Conservation (phyloP, 2,113 vertebrate species). For the Pseudopodoces humilis region DNA sequence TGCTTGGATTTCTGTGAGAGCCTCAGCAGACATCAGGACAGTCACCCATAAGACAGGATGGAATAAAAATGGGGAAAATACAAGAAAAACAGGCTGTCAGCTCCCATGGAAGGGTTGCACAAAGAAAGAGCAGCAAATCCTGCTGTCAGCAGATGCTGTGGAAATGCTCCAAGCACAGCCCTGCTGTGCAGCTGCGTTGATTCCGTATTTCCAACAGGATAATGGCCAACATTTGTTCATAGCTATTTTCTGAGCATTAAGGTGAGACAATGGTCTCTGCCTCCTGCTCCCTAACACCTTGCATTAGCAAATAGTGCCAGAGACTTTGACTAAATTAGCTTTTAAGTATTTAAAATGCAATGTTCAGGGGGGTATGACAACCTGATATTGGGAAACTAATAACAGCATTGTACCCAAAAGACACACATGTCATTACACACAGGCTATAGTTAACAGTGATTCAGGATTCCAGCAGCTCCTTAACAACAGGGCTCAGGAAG, state of each 20-base stretch:
- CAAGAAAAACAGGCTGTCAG: background rate
- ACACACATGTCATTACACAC: background rate
- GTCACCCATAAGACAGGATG: background rate
- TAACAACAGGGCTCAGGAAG: background rate
- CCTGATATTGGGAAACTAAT: background rate
- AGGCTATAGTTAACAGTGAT: background rate
- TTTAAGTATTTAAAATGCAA: background rate
- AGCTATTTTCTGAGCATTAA: background rate
- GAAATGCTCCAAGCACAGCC: background rate
- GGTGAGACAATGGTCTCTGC: background rate
- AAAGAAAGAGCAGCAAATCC: background rate
- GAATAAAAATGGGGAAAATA: background rate
- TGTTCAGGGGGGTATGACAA: background rate
- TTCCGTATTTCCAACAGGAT: background rate
- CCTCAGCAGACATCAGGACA: background rate
- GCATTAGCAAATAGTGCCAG: background rate
- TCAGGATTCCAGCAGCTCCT: background rate
- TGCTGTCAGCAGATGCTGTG: background rate
- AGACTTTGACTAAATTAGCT: background rate
- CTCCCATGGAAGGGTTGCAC: background rate
- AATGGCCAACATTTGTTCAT: background rate
- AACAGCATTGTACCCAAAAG: background rate
- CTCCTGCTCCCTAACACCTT: background rate
- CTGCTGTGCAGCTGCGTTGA: background rate
- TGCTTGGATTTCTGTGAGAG: background rate